These are phyloP conservation scores for Wiebesia pumilae DNA, from an alignment of 1,140 invertebrate species.

Conservation along the genomic window DNA sequence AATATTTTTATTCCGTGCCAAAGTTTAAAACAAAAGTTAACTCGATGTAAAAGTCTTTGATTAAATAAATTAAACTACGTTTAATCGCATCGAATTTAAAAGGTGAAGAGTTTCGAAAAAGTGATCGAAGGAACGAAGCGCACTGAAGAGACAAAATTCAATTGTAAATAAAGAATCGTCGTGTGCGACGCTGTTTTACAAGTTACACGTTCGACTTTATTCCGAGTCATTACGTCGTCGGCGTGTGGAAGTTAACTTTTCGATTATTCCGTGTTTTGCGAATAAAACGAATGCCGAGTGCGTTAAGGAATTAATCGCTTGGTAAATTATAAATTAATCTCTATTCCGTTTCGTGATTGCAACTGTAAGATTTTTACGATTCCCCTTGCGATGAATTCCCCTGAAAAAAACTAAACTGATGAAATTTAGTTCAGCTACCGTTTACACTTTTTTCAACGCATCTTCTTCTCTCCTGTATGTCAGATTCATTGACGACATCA, in stretches of 20 bases:
- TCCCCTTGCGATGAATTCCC: no score
- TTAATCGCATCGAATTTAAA: neutral
- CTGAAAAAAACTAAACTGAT: no score
- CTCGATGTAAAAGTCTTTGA: neutral
- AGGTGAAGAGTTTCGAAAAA: slow-evolving; percentile 6
- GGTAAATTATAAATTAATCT: no score
- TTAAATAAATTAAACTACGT: neutral
- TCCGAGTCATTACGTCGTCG: neutral
- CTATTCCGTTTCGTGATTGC: no score
- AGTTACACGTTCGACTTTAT: neutral
- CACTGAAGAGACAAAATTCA: neutral
- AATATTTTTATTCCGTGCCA: neutral
- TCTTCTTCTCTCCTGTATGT: no score
- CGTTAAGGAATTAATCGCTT: no score
- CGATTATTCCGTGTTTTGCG: neutral
- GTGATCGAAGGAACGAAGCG: neutral
- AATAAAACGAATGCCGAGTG: neutral
- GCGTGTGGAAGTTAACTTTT: neutral
- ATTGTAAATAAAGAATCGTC: slow-evolving; percentile 31
- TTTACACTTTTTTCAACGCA: no score
- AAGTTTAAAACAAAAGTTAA: no score
- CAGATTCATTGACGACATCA: no score
- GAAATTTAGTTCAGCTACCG: no score
- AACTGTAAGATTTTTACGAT: no score
- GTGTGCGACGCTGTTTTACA: no score